phyloP scores from a whole-genome alignment of 1,140 invertebrate species.

The Drosophila dunni region DNA sequence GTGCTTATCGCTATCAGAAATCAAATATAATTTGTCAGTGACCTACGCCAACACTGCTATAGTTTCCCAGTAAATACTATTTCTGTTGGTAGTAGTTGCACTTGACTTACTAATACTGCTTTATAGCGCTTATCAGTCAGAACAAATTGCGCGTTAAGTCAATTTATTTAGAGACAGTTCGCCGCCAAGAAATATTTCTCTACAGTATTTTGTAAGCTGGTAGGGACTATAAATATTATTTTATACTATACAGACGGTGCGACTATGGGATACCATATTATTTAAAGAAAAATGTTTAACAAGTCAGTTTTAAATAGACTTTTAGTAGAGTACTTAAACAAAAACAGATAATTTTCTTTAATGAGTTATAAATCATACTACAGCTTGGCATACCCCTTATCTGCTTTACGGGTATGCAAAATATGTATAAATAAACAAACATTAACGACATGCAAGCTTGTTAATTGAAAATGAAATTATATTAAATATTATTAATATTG shows the following conservation, averaged over 20 bases:
- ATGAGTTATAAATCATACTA: background rate
- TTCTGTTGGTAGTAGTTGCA: background rate
- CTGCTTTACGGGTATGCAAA: background rate
- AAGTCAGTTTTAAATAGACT: too few relatives aligned
- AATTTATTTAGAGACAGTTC: conserved; percentile 12
- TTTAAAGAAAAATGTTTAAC: too few relatives aligned
- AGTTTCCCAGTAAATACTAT: background rate
- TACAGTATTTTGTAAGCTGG: background rate
- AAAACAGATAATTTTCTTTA: too few relatives aligned
- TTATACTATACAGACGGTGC: too few relatives aligned
- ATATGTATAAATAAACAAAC: background rate
- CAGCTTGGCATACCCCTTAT: background rate
- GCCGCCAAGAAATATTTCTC: conserved; percentile 13
- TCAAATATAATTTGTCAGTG: background rate
- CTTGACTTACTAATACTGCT: conserved; percentile 2
- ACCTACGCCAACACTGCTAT: conserved; percentile 1
- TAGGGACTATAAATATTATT: background rate
- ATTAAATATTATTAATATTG: conserved; percentile 5
- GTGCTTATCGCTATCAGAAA: background rate
- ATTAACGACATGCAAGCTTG: background rate
- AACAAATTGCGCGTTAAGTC: conserved; percentile 7
- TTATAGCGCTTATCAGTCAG: conserved; percentile 13
- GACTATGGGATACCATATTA: too few relatives aligned
- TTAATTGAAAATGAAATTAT: background rate
- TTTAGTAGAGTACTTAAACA: too few relatives aligned